Percentiles rank a stretch among this genome's conserved stretches.
phyloP scores from a whole-genome alignment of 2,888 invertebrate species.

The Ormyrus nitidulus region DNA sequence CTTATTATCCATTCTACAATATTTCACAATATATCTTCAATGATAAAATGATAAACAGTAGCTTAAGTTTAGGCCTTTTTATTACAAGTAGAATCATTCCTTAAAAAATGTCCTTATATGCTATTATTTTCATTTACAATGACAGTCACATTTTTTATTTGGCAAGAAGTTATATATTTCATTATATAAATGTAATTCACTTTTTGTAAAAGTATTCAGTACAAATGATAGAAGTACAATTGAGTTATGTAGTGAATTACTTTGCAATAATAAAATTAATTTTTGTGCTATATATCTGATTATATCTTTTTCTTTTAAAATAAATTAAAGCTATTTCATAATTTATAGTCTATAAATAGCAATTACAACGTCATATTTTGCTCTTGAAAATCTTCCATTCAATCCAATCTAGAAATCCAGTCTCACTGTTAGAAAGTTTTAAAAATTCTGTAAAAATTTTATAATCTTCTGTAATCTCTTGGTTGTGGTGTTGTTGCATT shows the following conservation, averaged over 20 bases:
- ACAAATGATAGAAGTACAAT: background rate
- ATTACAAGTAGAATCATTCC: background rate
- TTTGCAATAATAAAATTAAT: too few relatives aligned
- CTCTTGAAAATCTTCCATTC: too few relatives aligned
- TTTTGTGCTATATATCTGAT: too few relatives aligned
- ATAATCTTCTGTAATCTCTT: conserved; percentile 71
- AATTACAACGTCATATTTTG: too few relatives aligned
- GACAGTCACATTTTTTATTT: background rate
- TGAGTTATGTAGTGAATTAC: conserved; percentile 1
- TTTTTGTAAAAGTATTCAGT: conserved; percentile 3
- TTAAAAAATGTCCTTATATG: background rate
- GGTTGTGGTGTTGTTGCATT: conserved; percentile 62
- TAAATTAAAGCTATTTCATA: too few relatives aligned
- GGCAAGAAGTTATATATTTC: too few relatives aligned
- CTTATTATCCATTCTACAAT: conserved; percentile 11
- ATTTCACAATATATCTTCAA: conserved; percentile 5
- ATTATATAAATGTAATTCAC: background rate
- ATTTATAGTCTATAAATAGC: too few relatives aligned
- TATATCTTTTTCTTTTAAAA: too few relatives aligned
- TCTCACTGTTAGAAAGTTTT: background rate
- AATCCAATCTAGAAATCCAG: too few relatives aligned
- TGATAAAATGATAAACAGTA: background rate
- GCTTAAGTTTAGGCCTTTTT: background rate
- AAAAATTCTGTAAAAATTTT: conserved; percentile 41
- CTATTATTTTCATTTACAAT: background rate